Evolutionary conservation across 1,140 invertebrate genomes (phyloP).

Genomic region (Campodea augens): DNA sequence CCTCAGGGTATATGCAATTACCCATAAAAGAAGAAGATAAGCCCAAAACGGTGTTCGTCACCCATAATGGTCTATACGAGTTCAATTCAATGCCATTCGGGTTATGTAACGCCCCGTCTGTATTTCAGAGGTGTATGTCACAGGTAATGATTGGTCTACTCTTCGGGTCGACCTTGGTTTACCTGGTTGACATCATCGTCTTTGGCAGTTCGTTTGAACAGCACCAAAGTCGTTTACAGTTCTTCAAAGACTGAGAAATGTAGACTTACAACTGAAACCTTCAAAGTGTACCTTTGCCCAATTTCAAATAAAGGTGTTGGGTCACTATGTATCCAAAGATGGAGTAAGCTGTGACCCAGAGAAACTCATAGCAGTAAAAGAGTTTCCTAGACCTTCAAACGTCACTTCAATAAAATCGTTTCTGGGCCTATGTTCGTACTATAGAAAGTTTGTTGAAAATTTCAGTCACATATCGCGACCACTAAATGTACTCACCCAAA

Average conservation of each 20-base stretch:
- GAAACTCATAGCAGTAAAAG: neutral
- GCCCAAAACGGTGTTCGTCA: no score
- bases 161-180: no score
- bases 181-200: no score
- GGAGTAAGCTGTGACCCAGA: neutral
- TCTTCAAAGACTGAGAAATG: slow-evolving; percentile 6
- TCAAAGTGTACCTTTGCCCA: neutral
- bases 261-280: neutral
- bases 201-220: no score
- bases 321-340: neutral
- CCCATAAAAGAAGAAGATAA: no score
- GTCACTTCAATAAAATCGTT: neutral
- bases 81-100: no score
- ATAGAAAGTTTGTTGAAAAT: neutral
- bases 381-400: neutral
- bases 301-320: neutral
- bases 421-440: neutral
- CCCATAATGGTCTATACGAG: no score
- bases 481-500: neutral
- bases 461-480: neutral
- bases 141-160: no score
- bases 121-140: no score
- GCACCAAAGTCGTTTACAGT: no score
- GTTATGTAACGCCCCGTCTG: no score
- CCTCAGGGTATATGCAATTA: no score